Conservation (phyloP, 1,140 invertebrate genomes). For the Sitobion miscanthi region DNA sequence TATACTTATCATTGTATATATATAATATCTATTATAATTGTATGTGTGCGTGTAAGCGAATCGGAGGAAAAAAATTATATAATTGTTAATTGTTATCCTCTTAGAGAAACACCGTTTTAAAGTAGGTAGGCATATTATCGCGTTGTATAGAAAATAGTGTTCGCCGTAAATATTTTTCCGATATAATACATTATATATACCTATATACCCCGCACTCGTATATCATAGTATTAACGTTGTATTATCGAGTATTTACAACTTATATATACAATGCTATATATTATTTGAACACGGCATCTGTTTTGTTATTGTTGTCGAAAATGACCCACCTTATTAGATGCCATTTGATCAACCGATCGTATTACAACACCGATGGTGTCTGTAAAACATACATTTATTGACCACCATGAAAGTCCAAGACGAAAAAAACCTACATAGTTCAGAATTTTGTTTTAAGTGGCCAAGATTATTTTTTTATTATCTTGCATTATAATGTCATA, state of each 20-base stretch:
- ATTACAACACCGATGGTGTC: neutral
- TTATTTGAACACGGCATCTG: neutral
- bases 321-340: constrained; percentile 7
- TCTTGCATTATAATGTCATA: neutral
- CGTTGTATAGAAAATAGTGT: constrained; percentile 1
- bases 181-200: neutral
- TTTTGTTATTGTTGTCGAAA: neutral
- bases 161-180: neutral
- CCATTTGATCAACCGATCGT: constrained; percentile 31
- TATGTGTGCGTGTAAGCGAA: neutral
- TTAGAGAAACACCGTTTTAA: neutral
- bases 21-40: neutral
- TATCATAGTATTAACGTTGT: neutral
- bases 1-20: neutral
- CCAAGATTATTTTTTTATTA: constrained; percentile 24
- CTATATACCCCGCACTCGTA: neutral
- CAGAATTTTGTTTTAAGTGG: constrained; percentile 38
- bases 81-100: constrained; percentile 3
- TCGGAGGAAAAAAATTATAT: constrained; percentile 3
- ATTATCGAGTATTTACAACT: neutral
- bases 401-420: constrained; percentile 41
- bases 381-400: constrained; percentile 9
- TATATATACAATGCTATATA: neutral
- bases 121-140: neutral
- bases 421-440: neutral